Base-by-base conservation (phyloP, 2,113 vertebrate genomes). In the Grammomys surdaster region DNA sequence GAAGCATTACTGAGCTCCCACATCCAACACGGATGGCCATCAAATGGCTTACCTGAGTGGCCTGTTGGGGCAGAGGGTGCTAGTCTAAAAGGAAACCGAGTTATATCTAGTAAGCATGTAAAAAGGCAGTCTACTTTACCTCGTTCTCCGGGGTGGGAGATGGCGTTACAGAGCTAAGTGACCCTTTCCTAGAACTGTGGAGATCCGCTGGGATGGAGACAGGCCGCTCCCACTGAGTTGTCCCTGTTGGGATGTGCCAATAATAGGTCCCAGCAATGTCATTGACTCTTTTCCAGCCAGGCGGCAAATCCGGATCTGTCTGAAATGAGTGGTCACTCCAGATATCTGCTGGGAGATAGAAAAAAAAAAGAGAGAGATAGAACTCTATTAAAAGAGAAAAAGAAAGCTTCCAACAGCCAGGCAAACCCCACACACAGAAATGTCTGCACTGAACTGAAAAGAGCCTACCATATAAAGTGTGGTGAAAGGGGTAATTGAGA, bases 241-340 rank as follows among this genome's bases (percentile, higher is more conserved):
- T 99, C 96, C 99, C 99, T 9, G 99, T 99, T 73, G 99, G 99
- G 98, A 99, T 98, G 96, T 99, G 99, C 99, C 99, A 99, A 82
- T 99, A 99, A 98, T 99, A 99, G 97, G 99, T 99, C 84, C 99
- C 99, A 26, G 99, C 99, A 89, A 99, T 97, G 90, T 99, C 99
- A 33, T 90, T 99, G 98, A 99, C 98, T 98, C 99, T 99, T 91
- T 99, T 99, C 99, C 99, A 99, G 94, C 99, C 99, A 12, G 99
- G 99, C 11, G 99, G 99, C 93, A 99, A 98, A 90, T 99, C 99
- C 16, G 99, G 99, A 97, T 99, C 99, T 0, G 99, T 99, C 97
- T 99, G 99, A 98, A 99, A 99, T 1, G 99, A 99, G 60, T 99
- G 99, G 77, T 99, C 99, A 89, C 97, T 98, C 99, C 99, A 99